Evolutionary conservation across 2,797 vertebrate species (phyloP).

Genomic region (Protosalanx chinensis): DNA sequence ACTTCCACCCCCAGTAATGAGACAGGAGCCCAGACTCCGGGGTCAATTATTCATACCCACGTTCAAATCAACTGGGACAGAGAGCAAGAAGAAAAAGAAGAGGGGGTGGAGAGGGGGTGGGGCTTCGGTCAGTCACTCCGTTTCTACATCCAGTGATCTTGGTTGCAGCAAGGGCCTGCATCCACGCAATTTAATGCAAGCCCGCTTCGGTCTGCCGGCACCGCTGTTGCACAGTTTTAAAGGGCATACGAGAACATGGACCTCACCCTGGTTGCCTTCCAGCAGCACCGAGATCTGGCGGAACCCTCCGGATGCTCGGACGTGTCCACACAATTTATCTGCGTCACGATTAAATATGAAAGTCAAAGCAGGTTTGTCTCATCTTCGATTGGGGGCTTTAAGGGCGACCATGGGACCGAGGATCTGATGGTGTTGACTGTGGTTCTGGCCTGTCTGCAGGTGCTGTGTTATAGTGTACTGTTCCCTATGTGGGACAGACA

Average conservation of each 20-base stretch:
- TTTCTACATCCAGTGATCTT: constrained; percentile 58
- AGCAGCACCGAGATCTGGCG: constrained; percentile 28
- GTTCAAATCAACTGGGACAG: constrained; percentile 66
- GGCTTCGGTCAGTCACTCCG: constrained; percentile 40
- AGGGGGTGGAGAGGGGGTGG: constrained; percentile 2
- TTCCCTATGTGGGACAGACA: too few relatives aligned
- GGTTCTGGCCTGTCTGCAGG: too few relatives aligned
- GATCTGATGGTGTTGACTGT: too few relatives aligned
- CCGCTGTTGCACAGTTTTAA: constrained; percentile 68
- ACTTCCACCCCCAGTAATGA: constrained; percentile 76
- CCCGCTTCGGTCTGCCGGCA: constrained; percentile 48
- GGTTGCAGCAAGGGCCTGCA: constrained; percentile 41
- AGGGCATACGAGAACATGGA: constrained; percentile 63
- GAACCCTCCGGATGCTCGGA: neutral
- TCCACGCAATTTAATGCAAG: constrained; percentile 60
- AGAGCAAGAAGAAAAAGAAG: constrained; percentile 43
- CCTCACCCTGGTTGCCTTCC: constrained; percentile 47
- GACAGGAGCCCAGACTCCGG: constrained; percentile 66
- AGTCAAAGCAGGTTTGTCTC: too few relatives aligned
- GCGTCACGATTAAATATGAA: too few relatives aligned
- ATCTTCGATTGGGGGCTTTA: too few relatives aligned
- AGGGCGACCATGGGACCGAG: too few relatives aligned
- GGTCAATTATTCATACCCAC: constrained; percentile 81
- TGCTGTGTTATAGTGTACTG: too few relatives aligned
- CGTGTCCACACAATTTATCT: constrained; percentile 4